Conservation (phyloP, 1,140 invertebrate species). For the Conus betulinus region DNA sequence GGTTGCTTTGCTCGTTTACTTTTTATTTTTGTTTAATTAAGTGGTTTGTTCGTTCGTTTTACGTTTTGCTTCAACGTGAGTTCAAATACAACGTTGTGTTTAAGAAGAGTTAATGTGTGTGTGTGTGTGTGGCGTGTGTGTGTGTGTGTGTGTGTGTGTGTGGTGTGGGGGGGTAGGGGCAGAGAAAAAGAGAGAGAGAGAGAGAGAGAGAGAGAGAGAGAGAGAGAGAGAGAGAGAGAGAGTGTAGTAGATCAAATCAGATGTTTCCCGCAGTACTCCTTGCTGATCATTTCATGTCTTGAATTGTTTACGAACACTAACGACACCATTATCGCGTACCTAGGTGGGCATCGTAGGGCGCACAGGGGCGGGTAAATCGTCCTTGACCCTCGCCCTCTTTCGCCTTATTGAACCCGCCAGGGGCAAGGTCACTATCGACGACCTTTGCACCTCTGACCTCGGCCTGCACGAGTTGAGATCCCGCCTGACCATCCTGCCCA, state of each 20-base stretch:
- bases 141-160: no score
- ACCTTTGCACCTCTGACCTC: slow-evolving; percentile 80
- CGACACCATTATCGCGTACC: slow-evolving; percentile 64
- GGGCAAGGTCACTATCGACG: slow-evolving; percentile 82
- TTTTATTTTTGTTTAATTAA: background rate
- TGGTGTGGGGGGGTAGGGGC: background rate
- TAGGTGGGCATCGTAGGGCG: slow-evolving; percentile 58
- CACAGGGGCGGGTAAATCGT: slow-evolving; percentile 94
- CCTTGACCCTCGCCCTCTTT: slow-evolving; percentile 80
- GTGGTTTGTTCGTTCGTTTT: background rate
- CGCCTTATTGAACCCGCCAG: slow-evolving; percentile 76
- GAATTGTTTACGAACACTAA: background rate
- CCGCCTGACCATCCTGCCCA: slow-evolving; percentile 68
- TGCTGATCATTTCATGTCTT: background rate
- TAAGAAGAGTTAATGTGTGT: background rate
- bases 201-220: slow-evolving; percentile 7
- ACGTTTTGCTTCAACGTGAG: background rate
- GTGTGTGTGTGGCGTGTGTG: no score
- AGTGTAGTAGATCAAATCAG: background rate
- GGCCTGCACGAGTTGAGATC: slow-evolving; percentile 78
- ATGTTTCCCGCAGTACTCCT: background rate
- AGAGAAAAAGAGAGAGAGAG: background rate
- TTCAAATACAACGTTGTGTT: background rate
- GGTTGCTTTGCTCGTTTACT: background rate
- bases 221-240: background rate